Evolutionary conservation across 2,113 vertebrate species (phyloP), one percentile per base, ranked within the genome.

Genomic region (Corapipo altera): DNA sequence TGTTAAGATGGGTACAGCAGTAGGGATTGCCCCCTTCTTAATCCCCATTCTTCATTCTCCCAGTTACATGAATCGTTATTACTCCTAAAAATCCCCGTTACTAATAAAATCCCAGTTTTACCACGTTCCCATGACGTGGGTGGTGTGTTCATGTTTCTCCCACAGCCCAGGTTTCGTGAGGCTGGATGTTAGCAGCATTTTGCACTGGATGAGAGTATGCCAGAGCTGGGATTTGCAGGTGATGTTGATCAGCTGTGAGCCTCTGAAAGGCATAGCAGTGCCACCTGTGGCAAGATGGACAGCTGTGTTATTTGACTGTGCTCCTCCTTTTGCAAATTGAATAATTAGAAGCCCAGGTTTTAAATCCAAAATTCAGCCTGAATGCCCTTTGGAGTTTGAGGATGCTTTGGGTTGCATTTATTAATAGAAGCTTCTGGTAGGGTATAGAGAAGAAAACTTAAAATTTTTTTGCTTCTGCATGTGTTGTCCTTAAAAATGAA

Each of bases 381-480:
- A 64, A 24, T 10, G 20, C 8, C 54, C 13, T 49, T 44, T 49
- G 43, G 39, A 79, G 48, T 51, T 70, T 58, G 73, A 65, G 37
- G 74, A 11, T 76, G 27, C 28, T 83, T 90, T 57, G 35, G 35
- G 14, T 35, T 75, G 46, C 43, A 3, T 69, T 75, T 75, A 32
- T 78, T 59, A 22, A 32, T 19, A 46, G 20, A 61, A 55, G 35
- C 22, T 84, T 57, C 18, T 5, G 23, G 13, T 52, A 41, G 72
- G 22, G 22, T 48, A 16, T 23, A 14, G 69, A 79, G 54, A 57
- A 64, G 23, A 69, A 59, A 76, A 39, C 16, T 46, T 55, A 0
- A 1, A 0, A 33, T 79, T 41, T 35, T 41, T 24, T 30, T 30
- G 3, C 8, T 55, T 82, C 11, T 64, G 20, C 5, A 7, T 1